Percentiles rank a stretch among this genome's conserved stretches.
Conservation (phyloP, 2,888 invertebrate genomes). For the Baronia brevicornis region DNA sequence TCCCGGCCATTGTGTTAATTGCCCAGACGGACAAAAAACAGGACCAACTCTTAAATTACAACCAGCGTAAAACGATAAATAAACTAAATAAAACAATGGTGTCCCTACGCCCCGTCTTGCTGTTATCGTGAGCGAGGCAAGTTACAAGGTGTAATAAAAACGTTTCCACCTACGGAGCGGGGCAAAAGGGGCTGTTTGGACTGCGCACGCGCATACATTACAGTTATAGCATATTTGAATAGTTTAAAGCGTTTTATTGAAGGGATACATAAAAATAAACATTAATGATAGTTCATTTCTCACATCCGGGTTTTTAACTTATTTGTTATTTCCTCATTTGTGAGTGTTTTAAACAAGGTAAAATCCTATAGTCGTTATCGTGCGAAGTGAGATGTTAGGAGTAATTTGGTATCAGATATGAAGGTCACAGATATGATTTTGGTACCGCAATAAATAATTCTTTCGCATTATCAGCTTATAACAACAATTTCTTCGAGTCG, state of each 20-base stretch:
- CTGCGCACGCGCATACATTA: constrained; percentile 38
- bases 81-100: constrained; percentile 38
- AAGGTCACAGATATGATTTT: too few relatives aligned
- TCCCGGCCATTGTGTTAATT: constrained; percentile 46
- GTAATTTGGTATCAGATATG: too few relatives aligned
- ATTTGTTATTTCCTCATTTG: too few relatives aligned
- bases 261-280: too few relatives aligned
- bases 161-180: constrained; percentile 42
- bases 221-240: constrained; percentile 6
- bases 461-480: too few relatives aligned
- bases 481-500: too few relatives aligned
- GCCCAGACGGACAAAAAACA: constrained; percentile 41
- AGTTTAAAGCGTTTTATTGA: neutral
- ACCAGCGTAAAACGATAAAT: constrained; percentile 43
- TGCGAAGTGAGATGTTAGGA: too few relatives aligned
- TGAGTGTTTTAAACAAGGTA: too few relatives aligned
- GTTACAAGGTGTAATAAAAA: constrained; percentile 51
- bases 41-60: constrained; percentile 48
- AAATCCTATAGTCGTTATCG: too few relatives aligned
- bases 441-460: too few relatives aligned
- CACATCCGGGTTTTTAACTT: too few relatives aligned
- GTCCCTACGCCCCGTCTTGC: constrained; percentile 20
- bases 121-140: constrained; percentile 33
- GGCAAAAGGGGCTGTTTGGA: constrained; percentile 33
- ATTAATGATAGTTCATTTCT: too few relatives aligned